Evolutionary conservation across 2,113 vertebrate species (phyloP).

Genomic region (Vulpes ferrilata): DNA sequence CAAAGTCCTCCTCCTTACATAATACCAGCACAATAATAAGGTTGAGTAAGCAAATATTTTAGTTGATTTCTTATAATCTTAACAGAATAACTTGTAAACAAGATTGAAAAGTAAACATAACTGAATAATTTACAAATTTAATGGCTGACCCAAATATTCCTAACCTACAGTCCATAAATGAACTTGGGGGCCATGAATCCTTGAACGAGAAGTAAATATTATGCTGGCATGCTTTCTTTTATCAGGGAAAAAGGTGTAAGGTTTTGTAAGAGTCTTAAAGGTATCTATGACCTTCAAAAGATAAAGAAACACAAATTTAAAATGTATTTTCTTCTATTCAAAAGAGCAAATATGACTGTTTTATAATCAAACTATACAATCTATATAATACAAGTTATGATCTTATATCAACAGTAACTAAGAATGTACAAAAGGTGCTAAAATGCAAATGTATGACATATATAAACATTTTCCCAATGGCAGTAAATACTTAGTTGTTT

Average conservation of each 20-base stretch:
- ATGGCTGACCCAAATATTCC: neutral
- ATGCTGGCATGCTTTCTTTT: neutral
- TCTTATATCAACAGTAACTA: neutral
- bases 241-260: neutral
- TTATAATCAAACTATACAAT: neutral
- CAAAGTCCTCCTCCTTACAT: neutral
- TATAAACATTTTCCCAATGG: neutral
- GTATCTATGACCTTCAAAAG: constrained; percentile 42
- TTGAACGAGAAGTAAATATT: neutral
- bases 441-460: neutral
- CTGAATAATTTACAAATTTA: neutral
- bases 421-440: constrained; percentile 7
- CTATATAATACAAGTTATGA: neutral
- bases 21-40: neutral
- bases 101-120: constrained; percentile 50
- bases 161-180: neutral
- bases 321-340: constrained; percentile 8
- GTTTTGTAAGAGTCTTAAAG: constrained; percentile 18
- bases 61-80: constrained; percentile 14
- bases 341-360: neutral
- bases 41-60: neutral
- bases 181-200: neutral
- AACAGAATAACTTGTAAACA: constrained; percentile 29
- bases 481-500: constrained; percentile 29
- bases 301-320: neutral